Conservation (phyloP, 2,797 vertebrate genomes). For the Avahi laniger region DNA sequence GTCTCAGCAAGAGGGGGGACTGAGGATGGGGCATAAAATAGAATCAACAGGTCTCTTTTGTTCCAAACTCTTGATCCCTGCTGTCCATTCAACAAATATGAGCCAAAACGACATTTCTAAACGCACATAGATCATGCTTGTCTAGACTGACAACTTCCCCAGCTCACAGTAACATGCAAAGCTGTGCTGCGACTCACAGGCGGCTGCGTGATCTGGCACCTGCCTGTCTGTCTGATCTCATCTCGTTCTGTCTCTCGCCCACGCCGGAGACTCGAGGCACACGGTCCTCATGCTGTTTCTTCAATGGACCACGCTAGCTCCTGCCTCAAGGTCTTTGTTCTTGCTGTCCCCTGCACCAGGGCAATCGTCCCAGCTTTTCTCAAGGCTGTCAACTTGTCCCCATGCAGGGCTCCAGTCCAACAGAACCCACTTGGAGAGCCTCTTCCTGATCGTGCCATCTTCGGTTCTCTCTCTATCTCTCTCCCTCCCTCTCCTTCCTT, state of each 20-base stretch:
- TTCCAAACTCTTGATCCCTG: background rate
- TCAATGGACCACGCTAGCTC: background rate
- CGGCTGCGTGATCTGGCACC: too few relatives aligned
- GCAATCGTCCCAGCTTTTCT: background rate
- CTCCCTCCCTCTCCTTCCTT: too few relatives aligned
- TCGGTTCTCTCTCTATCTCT: background rate
- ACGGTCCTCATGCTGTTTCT: background rate
- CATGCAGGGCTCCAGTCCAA: background rate
- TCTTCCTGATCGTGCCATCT: background rate
- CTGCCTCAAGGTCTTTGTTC: background rate
- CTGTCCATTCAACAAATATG: background rate
- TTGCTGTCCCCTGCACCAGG: background rate
- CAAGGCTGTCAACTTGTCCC: background rate
- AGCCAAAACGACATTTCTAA: background rate
- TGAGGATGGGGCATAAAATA: background rate
- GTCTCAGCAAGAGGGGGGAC: background rate
- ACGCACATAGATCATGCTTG: background rate
- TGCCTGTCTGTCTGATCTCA: background rate
- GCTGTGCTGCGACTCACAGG: background rate
- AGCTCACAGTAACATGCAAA: background rate
- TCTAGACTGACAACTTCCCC: background rate
- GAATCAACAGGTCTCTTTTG: background rate
- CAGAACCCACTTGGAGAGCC: background rate
- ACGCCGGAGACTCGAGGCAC: background rate
- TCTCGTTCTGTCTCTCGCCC: background rate